Base-by-base conservation (phyloP, 2,797 vertebrate genomes). In the Characodon lateralis region DNA sequence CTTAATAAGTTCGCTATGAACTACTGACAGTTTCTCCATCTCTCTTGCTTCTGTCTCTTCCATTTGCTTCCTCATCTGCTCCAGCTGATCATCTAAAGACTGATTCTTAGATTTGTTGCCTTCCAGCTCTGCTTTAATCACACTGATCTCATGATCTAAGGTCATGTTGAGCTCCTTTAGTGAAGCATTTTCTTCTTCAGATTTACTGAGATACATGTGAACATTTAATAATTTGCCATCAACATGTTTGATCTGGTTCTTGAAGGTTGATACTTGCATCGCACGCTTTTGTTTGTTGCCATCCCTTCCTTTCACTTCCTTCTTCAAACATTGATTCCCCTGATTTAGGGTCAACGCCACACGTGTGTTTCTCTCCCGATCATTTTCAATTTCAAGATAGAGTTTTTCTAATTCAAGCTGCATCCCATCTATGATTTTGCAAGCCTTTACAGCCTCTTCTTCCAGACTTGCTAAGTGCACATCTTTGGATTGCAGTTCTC, bases 351-450 rank as follows among this genome's bases (percentile, higher is more conserved):
- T 41, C 22, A 20, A 66, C 63, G 10, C 63, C 63, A 24, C 18
- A 10, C 1, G 7, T 18, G 18, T 39, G 61, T 24, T 39, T 66
- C 18, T 66, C 63, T 66, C 3, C 35, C 2, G 63, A 41, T 41
- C 3, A 22, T 24, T 66, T 66, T 41, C 35, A 13, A 31, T 5
- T 24, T 41, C 7, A 22, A 5, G 9, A 22, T 22, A 22, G 20
- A 66, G 35, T 66, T 66, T 66, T 9, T 66, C 35, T 41, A 66
- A 41, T 41, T 66, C 63, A 35, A 66, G 63, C 63, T 66, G 35
- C 63, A 66, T 22, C 31, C 63, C 6, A 5, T 66, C 20, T 24
- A 66, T 66, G 63, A 66, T 66, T 39, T 66, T 66, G 7, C 63
- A 7, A 2, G 63, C 20, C 22, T 66, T 66, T 10, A 66, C 35